These are phyloP conservation scores for Malacoctenus gilli DNA, from an alignment of 2,797 vertebrate genomes.

Conservation along the genomic window DNA sequence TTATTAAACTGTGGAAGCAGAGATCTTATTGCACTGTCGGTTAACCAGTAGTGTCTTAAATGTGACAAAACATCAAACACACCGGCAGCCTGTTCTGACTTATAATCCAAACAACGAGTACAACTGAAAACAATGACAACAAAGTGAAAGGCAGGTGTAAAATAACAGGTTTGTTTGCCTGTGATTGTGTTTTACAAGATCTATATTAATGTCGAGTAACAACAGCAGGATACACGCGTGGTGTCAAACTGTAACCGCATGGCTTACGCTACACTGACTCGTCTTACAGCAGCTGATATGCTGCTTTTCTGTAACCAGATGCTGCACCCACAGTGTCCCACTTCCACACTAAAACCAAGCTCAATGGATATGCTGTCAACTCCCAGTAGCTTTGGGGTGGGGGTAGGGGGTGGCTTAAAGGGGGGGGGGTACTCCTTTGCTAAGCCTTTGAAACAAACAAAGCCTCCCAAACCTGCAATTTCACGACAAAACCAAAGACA, in stretches of 20 bases:
- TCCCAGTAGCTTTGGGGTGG: slow-evolving; percentile 25
- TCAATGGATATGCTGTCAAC: slow-evolving; percentile 34
- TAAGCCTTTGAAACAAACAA: slow-evolving; percentile 57
- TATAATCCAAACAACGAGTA: too few relatives aligned
- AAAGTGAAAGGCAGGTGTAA: too few relatives aligned
- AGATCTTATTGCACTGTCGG: too few relatives aligned
- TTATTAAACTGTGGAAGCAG: too few relatives aligned
- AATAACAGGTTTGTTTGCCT: too few relatives aligned
- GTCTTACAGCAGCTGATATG: slow-evolving; percentile 18
- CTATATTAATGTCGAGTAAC: too few relatives aligned
- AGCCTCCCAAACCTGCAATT: slow-evolving; percentile 43
- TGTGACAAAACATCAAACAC: background rate
- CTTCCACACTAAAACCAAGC: slow-evolving; percentile 48
- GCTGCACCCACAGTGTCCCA: slow-evolving; percentile 47
- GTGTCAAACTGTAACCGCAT: background rate
- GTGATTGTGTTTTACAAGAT: too few relatives aligned
- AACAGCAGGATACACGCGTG: background rate
- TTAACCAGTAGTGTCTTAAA: background rate
- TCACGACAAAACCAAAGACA: slow-evolving; percentile 24
- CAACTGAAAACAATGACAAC: too few relatives aligned
- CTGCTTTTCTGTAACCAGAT: slow-evolving; percentile 27
- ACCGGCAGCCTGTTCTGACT: too few relatives aligned
- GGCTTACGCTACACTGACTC: slow-evolving; percentile 1
- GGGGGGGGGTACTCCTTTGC: slow-evolving; percentile 27
- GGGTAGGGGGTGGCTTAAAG: slow-evolving; percentile 42